A percentile compares a stretch with the other conserved stretches of the same genome.
Conservation (phyloP, 2,113 vertebrate species). For the Pseudolaguvia tuberculata region DNA sequence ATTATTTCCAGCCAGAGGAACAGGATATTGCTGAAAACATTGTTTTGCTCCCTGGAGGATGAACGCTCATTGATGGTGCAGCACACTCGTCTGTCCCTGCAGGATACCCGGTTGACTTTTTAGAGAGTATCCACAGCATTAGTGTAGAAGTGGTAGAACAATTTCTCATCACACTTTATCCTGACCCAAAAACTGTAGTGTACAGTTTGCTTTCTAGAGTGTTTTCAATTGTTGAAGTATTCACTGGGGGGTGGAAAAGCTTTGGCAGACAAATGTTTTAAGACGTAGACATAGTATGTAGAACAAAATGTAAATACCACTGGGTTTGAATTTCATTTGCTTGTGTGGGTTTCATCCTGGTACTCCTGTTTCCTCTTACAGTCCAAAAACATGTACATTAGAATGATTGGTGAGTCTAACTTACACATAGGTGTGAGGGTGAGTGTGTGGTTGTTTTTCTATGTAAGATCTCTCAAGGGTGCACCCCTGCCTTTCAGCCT, state of each 20-base stretch:
- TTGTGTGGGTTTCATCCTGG: too few relatives aligned
- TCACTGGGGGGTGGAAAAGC: neutral
- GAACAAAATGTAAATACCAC: neutral
- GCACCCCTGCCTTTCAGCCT: too few relatives aligned
- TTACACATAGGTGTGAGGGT: too few relatives aligned
- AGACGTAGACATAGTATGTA: too few relatives aligned
- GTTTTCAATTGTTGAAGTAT: neutral
- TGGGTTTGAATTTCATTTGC: too few relatives aligned
- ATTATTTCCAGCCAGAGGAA: slow-evolving; percentile 66
- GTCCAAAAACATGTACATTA: too few relatives aligned
- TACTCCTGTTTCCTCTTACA: too few relatives aligned
- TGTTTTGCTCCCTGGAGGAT: slow-evolving; percentile 67
- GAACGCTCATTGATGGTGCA: slow-evolving; percentile 68
- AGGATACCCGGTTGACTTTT: slow-evolving; percentile 62
- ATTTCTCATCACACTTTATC: slow-evolving; percentile 26
- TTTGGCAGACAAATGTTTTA: neutral
- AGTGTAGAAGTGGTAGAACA: slow-evolving; percentile 51
- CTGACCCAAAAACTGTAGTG: slow-evolving; percentile 46
- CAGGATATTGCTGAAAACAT: slow-evolving; percentile 63
- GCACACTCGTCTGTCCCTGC: slow-evolving; percentile 64
- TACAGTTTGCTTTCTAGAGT: neutral
- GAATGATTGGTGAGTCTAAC: too few relatives aligned
- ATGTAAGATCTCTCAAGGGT: too few relatives aligned
- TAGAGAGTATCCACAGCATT: slow-evolving; percentile 52
- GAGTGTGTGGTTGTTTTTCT: too few relatives aligned